These are phyloP conservation scores for Conistra vaccinii DNA, from an alignment of 2,888 invertebrate species.

Conservation along the genomic window DNA sequence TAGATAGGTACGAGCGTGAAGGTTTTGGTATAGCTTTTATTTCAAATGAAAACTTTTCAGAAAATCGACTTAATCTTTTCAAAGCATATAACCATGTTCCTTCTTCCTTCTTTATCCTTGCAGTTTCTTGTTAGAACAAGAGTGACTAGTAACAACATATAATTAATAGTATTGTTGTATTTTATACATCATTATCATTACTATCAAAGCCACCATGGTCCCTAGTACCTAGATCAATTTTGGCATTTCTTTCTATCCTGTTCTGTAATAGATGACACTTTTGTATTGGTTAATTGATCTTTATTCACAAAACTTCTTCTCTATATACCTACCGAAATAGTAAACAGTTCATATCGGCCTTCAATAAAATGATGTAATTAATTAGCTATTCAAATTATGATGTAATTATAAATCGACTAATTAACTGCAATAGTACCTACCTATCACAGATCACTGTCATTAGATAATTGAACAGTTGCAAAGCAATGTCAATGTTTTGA, in stretches of 20 bases:
- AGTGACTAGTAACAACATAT: too few relatives aligned
- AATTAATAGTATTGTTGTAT: neutral
- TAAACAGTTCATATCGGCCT: neutral
- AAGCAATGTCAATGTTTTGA: slow-evolving; percentile 34
- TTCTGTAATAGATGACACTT: neutral
- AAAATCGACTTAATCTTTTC: too few relatives aligned
- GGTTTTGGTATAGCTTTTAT: neutral
- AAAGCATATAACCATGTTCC: too few relatives aligned
- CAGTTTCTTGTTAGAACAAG: too few relatives aligned
- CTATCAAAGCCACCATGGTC: too few relatives aligned
- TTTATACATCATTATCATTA: neutral
- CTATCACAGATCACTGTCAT: slow-evolving; percentile 42
- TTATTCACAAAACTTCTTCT: neutral
- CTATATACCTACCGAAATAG: neutral
- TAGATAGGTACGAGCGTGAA: neutral
- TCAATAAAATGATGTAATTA: slow-evolving; percentile 30
- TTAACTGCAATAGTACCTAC: slow-evolving; percentile 31
- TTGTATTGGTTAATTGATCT: neutral
- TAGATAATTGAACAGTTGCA: slow-evolving; percentile 33
- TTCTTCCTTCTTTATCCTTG: too few relatives aligned
- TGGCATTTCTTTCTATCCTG: too few relatives aligned
- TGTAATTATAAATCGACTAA: slow-evolving; percentile 34
- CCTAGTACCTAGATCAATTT: neutral
- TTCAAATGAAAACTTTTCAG: neutral
- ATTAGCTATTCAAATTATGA: slow-evolving; percentile 32